Percentiles rank a stretch among this genome's conserved stretches.
These are phyloP conservation scores for Cydia amplana DNA, from an alignment of 1,140 invertebrate species.

Conservation along the genomic window DNA sequence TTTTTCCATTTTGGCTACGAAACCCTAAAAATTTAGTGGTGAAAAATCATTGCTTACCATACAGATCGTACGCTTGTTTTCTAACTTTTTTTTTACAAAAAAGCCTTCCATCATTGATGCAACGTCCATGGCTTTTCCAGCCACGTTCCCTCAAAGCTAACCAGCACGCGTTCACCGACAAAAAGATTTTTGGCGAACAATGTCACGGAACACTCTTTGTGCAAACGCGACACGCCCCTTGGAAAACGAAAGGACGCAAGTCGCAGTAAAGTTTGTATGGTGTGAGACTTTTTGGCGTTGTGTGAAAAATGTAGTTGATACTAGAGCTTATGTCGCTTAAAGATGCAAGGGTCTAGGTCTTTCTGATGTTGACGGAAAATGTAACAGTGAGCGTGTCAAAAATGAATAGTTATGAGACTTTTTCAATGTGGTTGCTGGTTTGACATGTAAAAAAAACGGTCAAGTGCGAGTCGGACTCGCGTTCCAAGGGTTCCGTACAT, in stretches of 20 bases:
- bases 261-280: not conserved
- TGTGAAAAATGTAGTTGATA: not conserved
- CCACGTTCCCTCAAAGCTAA: constrained; percentile 12
- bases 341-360: too few species aligned
- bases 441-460: too few species aligned
- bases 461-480: too few species aligned
- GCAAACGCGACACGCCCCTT: not conserved
- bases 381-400: too few species aligned
- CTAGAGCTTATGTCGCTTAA: too few species aligned
- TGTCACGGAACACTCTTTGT: not conserved
- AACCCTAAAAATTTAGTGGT: too few species aligned
- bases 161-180: not conserved
- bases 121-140: not conserved
- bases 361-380: too few species aligned
- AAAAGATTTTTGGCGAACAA: constrained; percentile 11
- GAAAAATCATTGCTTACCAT: not conserved
- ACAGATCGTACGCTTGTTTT: not conserved
- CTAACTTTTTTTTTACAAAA: not conserved
- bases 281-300: not conserved
- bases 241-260: not conserved
- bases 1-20: too few species aligned
- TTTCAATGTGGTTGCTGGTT: too few species aligned
- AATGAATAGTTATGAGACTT: too few species aligned
- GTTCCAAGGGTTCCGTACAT: too few species aligned
- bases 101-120: not conserved